Evolutionary conservation across 2,113 vertebrate genomes (phyloP).

Genomic region (Chaetodon auriga): DNA sequence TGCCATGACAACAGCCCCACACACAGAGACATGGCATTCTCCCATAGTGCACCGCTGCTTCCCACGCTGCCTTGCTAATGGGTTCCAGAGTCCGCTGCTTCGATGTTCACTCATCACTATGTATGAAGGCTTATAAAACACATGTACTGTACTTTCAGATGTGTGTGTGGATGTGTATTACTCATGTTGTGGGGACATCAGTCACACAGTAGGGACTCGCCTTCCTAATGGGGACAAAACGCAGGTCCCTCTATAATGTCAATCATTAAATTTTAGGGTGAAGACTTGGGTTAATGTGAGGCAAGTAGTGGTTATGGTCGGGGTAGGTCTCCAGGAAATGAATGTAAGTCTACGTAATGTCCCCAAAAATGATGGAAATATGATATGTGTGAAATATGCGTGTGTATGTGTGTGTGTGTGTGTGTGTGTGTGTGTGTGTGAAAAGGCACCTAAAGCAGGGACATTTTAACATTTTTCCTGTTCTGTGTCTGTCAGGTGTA

Average conservation of each 20-base stretch:
- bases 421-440: background rate
- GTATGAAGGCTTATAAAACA: slow-evolving; percentile 46
- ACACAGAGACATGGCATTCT: slow-evolving; percentile 50
- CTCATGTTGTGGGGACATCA: no score
- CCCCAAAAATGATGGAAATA: background rate
- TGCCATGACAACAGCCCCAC: slow-evolving; percentile 69
- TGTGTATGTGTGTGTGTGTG: slow-evolving; percentile 9
- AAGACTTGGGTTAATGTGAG: no score
- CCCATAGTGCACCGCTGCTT: slow-evolving; percentile 69
- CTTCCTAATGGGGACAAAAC: no score
- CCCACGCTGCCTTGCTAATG: slow-evolving; percentile 75
- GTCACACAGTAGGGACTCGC: no score
- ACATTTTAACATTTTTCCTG: background rate
- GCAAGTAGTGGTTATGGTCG: no score
- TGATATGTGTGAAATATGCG: no score
- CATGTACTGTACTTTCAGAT: background rate
- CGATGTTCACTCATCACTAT: slow-evolving; percentile 55
- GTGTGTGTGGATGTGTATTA: background rate
- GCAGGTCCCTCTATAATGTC: no score
- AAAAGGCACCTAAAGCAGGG: background rate
- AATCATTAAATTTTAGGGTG: no score
- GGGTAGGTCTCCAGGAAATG: no score
- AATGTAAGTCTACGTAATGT: no score
- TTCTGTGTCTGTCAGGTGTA: slow-evolving; percentile 11
- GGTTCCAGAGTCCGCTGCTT: slow-evolving; percentile 66